Evolutionary conservation across 2,797 vertebrate species (phyloP), one percentile per base, ranked within the genome.

Genomic region (Heliangelus exortis): DNA sequence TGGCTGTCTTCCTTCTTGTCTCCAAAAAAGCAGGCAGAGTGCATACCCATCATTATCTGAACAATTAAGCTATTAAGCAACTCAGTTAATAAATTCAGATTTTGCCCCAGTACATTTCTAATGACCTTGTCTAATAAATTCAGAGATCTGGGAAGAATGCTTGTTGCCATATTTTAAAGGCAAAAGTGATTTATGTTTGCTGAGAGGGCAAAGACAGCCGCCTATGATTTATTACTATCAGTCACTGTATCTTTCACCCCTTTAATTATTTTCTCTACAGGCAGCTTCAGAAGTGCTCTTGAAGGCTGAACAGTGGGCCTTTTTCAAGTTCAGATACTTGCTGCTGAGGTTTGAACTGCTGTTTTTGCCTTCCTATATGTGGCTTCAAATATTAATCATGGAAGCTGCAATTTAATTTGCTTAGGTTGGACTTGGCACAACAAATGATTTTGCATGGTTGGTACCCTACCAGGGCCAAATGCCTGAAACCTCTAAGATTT

Each of bases 101-200:
- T 95, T 92, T 94, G 78, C 87, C 91, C 84, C 92, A 96, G 95
- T 97, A 92, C 88, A 87, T 97, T 93, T 93, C 94, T 96, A 96
- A 96, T 89, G 81, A 95, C 95, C 94, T 95, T 94, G 95, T 95
- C 93, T 90, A 95, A 96, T 95, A 96, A 97, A 96, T 96, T 84
- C 84, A 83, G 21, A 87, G 93, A 94, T 95, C 90, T 95, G 53
- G 87, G 77, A 90, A 90, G 95, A 96, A 96, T 94, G 84, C 92
- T 89, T 78, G 62, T 94, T 93, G 87, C 93, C 76, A 20, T 92
- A 93, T 95, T 95, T 95, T 95, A 96, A 95, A 96, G 91, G 87
- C 72, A 94, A 85, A 92, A 90, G 78, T 95, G 94, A 97, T 95
- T 96, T 96, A 93, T 62, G 72, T 92, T 95, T 90, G 68, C 95